Percentiles rank a stretch among this genome's conserved stretches.
phyloP scores from a whole-genome alignment of 1,140 invertebrate species.

The Papilio aristodemus region DNA sequence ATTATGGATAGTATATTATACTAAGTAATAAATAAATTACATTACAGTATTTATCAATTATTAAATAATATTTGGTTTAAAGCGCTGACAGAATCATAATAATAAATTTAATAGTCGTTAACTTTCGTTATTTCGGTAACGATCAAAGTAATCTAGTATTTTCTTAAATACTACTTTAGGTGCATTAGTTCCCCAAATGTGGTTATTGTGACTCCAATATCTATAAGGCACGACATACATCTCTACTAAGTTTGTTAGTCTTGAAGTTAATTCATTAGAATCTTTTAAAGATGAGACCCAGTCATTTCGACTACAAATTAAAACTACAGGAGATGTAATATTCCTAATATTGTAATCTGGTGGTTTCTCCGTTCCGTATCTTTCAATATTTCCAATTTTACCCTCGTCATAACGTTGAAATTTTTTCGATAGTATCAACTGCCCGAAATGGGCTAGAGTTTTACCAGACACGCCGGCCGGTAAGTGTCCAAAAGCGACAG shows the following conservation, averaged over 20 bases:
- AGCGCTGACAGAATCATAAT: not conserved
- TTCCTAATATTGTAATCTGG: constrained; percentile 81
- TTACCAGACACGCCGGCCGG: constrained; percentile 56
- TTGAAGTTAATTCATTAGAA: constrained; percentile 74
- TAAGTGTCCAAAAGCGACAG: constrained; percentile 54
- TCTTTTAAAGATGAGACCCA: constrained; percentile 81
- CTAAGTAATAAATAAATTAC: too few relatives aligned
- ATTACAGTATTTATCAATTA: not conserved
- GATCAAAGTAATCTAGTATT: constrained; percentile 58
- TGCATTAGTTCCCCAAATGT: constrained; percentile 55
- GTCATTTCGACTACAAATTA: constrained; percentile 83
- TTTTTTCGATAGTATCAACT: constrained; percentile 62
- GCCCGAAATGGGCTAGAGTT: constrained; percentile 60
- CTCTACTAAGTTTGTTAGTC: constrained; percentile 77
- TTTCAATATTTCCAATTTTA: constrained; percentile 70
- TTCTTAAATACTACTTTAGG: constrained; percentile 53
- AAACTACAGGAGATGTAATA: constrained; percentile 81
- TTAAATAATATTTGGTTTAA: constrained; percentile 18
- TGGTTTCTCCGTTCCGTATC: constrained; percentile 79
- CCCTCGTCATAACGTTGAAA: constrained; percentile 81
- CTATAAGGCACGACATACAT: constrained; percentile 58
- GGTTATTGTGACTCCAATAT: constrained; percentile 69
- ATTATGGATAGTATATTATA: too few relatives aligned
- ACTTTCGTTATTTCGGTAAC: not conserved
- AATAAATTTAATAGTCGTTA: not conserved